A percentile compares a stretch with the other conserved stretches of the same genome.
phyloP scores from a whole-genome alignment of 2,888 invertebrate genomes.

The Limnephilus rhombicus region DNA sequence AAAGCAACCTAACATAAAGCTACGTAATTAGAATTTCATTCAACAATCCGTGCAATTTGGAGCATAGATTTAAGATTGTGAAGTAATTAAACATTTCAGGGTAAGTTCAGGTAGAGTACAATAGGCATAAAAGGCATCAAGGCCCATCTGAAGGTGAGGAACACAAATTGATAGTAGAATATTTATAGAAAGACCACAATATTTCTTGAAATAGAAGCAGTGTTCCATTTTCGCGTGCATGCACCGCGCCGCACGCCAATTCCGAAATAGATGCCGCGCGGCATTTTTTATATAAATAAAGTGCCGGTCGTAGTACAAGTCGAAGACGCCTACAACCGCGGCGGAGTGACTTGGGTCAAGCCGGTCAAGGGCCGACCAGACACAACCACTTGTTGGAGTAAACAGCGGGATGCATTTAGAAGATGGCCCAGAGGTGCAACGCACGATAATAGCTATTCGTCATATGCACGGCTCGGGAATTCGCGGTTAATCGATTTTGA shows the following conservation, averaged over 20 bases:
- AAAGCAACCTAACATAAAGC: not conserved
- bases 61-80: not conserved
- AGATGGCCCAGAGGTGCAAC: not conserved
- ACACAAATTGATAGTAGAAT: conserved; percentile 14
- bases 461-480: not conserved
- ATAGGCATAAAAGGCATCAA: not conserved
- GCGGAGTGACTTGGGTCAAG: conserved; percentile 53
- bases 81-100: not conserved
- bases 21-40: not conserved
- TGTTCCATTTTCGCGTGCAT: conserved; percentile 55
- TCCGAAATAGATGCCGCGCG: conserved; percentile 50
- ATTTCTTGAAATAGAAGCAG: conserved; percentile 50
- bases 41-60: not conserved
- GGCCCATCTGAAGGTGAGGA: conserved; percentile 16
- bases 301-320: conserved; percentile 11
- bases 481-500: not conserved
- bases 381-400: conserved; percentile 38
- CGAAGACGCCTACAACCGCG: conserved; percentile 23
- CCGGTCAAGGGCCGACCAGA: conserved; percentile 52
- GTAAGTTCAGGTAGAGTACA: not conserved
- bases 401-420: not conserved
- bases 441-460: conserved; percentile 12
- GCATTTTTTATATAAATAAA: conserved; percentile 47
- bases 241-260: conserved; percentile 48
- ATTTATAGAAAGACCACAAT: conserved; percentile 44